These are phyloP conservation scores for Sus cebifrons DNA, from an alignment of 2,797 vertebrate species.

Conservation along the genomic window DNA sequence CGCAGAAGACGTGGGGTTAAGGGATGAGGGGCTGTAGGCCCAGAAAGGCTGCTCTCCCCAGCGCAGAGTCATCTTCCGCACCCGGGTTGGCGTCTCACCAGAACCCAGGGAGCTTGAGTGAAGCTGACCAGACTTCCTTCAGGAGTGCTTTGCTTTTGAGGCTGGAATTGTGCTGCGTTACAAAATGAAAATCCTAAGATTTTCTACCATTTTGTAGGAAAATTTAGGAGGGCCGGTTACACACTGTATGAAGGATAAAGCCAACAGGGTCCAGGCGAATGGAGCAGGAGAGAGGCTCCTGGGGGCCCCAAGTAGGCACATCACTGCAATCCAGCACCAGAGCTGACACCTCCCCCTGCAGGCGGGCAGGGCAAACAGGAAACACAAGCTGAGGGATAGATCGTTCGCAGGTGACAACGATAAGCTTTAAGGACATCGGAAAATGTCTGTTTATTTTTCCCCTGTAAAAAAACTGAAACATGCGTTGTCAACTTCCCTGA, in stretches of 20 bases:
- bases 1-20: neutral
- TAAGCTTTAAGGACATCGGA: neutral
- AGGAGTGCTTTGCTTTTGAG: neutral
- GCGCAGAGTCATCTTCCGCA: rapidly evolving
- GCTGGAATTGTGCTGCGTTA: rapidly evolving
- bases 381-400: rapidly evolving
- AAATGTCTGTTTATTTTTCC: too few relatives aligned
- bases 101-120: too few relatives aligned
- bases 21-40: rapidly evolving
- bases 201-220: neutral
- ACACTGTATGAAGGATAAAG: neutral
- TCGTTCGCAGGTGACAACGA: neutral
- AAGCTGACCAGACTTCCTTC: rapidly evolving
- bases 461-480: slow-evolving; percentile 1
- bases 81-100: rapidly evolving
- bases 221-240: rapidly evolving
- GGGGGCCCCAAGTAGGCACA: rapidly evolving
- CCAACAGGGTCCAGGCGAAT: neutral
- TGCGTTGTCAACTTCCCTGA: too few relatives aligned
- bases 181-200: neutral
- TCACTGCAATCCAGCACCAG: rapidly evolving
- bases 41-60: rapidly evolving
- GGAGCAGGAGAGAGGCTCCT: rapidly evolving
- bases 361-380: too few relatives aligned
- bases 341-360: rapidly evolving